Percentiles rank a stretch among this genome's conserved stretches.
These are phyloP conservation scores for Lochmaea capreae DNA, from an alignment of 2,888 invertebrate genomes.

Conservation along the genomic window DNA sequence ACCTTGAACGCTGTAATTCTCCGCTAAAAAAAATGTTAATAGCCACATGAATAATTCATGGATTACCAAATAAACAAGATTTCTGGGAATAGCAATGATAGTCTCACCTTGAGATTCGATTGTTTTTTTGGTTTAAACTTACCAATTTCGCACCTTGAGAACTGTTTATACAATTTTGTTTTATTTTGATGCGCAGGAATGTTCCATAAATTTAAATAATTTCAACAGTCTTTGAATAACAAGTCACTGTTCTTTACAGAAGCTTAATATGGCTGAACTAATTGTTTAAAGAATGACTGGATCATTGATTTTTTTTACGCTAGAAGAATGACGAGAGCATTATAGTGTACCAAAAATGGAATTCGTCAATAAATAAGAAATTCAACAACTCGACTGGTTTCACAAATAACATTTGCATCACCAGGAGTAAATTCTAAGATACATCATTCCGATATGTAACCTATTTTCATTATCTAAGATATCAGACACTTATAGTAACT, in stretches of 20 bases:
- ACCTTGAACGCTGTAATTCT: slow-evolving; percentile 44
- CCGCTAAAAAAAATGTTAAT: slow-evolving; percentile 30
- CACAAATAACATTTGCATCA: too few species aligned
- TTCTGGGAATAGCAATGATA: slow-evolving; percentile 29
- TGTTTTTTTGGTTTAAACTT: slow-evolving; percentile 7
- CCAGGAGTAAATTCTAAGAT: too few species aligned
- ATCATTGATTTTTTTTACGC: too few species aligned
- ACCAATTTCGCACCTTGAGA: background rate
- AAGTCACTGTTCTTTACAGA: background rate
- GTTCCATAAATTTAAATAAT: background rate
- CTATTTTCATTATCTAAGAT: too few species aligned
- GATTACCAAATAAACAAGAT: slow-evolving; percentile 26
- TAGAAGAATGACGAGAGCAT: too few species aligned
- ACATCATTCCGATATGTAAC: too few species aligned
- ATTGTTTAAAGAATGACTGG: background rate
- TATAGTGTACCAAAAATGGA: too few species aligned
- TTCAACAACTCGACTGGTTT: too few species aligned
- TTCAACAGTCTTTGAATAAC: background rate
- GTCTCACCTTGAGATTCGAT: slow-evolving; percentile 34
- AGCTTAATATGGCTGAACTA: background rate
- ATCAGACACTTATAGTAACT: too few species aligned
- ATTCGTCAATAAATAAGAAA: too few species aligned
- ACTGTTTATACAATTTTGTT: background rate
- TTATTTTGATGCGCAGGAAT: background rate
- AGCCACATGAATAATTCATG: slow-evolving; percentile 25